A percentile compares a stretch with the other conserved stretches of the same genome.
phyloP scores from a whole-genome alignment of 2,888 invertebrate species.

The Chrysomela aeneicollis region DNA sequence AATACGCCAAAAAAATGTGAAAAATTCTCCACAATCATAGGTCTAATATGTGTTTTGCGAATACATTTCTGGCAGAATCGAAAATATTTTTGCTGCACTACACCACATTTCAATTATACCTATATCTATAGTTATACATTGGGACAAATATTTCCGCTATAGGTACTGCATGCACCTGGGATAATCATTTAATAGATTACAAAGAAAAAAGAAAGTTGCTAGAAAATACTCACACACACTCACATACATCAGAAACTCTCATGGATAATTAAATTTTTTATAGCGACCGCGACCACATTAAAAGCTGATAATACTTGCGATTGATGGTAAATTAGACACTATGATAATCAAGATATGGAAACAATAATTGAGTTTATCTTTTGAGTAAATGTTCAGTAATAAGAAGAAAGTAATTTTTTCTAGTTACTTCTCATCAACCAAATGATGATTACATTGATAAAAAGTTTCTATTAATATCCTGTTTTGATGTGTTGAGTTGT shows the following conservation, averaged over 20 bases:
- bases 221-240: neutral
- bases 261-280: constrained; percentile 15
- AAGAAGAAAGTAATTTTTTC: neutral
- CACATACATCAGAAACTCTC: neutral
- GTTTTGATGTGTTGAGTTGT: no score
- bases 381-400: neutral
- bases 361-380: neutral
- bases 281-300: neutral
- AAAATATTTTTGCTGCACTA: no score
- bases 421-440: neutral
- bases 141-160: neutral
- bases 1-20: no score
- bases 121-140: no score
- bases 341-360: constrained; percentile 1
- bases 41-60: no score
- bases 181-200: constrained; percentile 7
- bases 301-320: neutral
- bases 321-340: neutral
- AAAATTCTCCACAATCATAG: no score
- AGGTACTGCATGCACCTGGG: constrained; percentile 9
- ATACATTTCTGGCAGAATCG: no score
- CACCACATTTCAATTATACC: no score
- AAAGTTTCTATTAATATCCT: no score
- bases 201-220: constrained; percentile 13
- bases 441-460: no score